Evolutionary conservation across 2,888 invertebrate genomes (phyloP), one percentile per base, ranked within the genome.

Genomic region (Drosophila nr. medialis): DNA sequence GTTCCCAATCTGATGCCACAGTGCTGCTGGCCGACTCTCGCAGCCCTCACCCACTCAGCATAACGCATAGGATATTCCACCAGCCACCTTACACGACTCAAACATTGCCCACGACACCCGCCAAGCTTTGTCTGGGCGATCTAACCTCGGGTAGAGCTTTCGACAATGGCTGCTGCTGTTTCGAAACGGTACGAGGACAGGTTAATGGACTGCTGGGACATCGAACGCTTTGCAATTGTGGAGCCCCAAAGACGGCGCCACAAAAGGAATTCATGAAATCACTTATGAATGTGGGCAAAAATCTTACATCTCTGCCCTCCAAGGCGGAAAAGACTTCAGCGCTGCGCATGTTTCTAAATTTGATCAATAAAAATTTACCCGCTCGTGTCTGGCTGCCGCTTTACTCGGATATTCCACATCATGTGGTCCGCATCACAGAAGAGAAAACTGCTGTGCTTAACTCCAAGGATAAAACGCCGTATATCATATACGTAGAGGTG

Each of bases 351-450:
- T 99, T 99, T 93, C 94, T 99, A 83, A 97, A 97, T 80, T 95
- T 97, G 84, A 94, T 99, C 69, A 99, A 99, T 94, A 95, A 99
- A 81, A 99, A 99, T 94, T 95, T 99, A 72, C 99, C 99, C 18
- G 99, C 99, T 15, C 94, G 99, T 69, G 99, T 99, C 72, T 99
- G 99, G 99, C 94, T 99, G 85, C 99, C 99, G 18, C 94, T 99
- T 54, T 96, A 98, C 93, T 96, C 96, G 81, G 94, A 95, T 83
- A 94, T 94, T 86, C 96, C 97, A 59, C 99, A 99, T 94, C 97
- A 98, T 92, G 96, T 99, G 86, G 96, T 99, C 56, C 95, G 99
- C 93, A 98, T 99, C 93, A 99, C 99, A 50, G 98, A 98, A 70
- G 98, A 98, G 91, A 98, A 98, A 79, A 98, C 99, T 73, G 99